Evolutionary conservation across 2,797 vertebrate genomes (phyloP).

Genomic region (Pipistrellus pipistrellus): DNA sequence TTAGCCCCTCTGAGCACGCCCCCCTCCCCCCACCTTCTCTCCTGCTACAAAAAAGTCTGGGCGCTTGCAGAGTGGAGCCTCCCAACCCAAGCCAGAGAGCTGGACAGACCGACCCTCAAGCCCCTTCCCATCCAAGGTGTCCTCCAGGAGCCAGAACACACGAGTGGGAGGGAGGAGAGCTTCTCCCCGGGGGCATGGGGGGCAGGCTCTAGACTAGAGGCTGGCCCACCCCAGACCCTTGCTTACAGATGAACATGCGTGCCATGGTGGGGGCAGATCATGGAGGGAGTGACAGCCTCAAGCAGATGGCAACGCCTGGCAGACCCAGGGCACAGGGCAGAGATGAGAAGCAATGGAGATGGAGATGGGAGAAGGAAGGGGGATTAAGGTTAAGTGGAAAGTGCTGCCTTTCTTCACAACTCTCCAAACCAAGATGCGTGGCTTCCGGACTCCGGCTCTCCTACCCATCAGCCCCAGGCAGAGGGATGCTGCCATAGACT

Average conservation of each 20-base stretch:
- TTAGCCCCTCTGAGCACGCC: not conserved
- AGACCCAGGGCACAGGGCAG: slow-evolving; percentile 30
- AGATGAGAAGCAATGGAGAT: slow-evolving; percentile 67
- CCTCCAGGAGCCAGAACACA: not conserved
- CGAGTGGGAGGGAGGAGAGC: not conserved
- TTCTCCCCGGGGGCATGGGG: not conserved
- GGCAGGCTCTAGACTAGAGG: not conserved
- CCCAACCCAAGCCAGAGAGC: not conserved
- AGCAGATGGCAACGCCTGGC: slow-evolving; percentile 68
- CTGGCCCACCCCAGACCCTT: not conserved
- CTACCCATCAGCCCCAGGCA: not conserved
- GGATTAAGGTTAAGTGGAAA: slow-evolving; percentile 11
- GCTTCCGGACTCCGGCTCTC: not conserved
- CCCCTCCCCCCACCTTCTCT: not conserved
- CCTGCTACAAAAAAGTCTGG: not conserved
- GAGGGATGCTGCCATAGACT: not conserved
- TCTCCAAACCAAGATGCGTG: not conserved
- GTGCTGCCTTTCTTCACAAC: slow-evolving; percentile 57
- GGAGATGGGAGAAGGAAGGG: slow-evolving; percentile 47
- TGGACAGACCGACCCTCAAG: not conserved
- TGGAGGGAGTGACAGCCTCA: slow-evolving; percentile 63
- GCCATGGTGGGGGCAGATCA: not conserved
- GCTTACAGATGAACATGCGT: not conserved
- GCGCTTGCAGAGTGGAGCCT: not conserved
- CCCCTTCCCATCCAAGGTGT: slow-evolving; percentile 7